phyloP scores from a whole-genome alignment of 64 coral and sea anemone genomes.

The Porites lutea region DNA sequence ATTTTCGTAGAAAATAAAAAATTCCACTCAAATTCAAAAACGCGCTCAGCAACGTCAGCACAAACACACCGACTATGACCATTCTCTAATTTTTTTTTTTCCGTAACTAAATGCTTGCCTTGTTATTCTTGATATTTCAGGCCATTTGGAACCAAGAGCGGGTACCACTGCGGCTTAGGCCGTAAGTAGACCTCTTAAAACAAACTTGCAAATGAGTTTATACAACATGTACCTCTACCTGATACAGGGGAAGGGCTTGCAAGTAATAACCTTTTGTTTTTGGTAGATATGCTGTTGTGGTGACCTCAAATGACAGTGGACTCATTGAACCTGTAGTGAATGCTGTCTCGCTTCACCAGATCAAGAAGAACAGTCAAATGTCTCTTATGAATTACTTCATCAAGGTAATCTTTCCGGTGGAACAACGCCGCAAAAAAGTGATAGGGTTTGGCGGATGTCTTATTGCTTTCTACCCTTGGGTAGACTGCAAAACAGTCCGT shows the following conservation, averaged over 20 bases:
- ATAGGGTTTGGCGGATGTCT: no score
- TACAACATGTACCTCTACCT: no score
- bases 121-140: neutral
- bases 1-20: no score
- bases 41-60: no score
- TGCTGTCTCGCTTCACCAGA: constrained; percentile 97
- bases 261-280: neutral
- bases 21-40: no score
- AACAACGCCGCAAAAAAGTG: no score
- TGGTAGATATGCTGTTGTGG: constrained; percentile 89
- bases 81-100: no score
- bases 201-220: neutral
- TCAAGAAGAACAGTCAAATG: constrained; percentile 99
- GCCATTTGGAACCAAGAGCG: constrained; percentile 78
- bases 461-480: no score
- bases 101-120: no score
- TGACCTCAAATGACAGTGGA: constrained; percentile 96
- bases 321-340: constrained; percentile 97
- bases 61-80: no score
- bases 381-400: constrained; percentile 97
- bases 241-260: neutral
- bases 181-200: constrained; percentile 41
- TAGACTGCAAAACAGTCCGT: no score
- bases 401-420: constrained; percentile 52
- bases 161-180: constrained; percentile 59